Percentiles rank a stretch among this genome's conserved stretches.
phyloP scores from a whole-genome alignment of 64 coral and sea anemone species.

The Actinia equina region DNA sequence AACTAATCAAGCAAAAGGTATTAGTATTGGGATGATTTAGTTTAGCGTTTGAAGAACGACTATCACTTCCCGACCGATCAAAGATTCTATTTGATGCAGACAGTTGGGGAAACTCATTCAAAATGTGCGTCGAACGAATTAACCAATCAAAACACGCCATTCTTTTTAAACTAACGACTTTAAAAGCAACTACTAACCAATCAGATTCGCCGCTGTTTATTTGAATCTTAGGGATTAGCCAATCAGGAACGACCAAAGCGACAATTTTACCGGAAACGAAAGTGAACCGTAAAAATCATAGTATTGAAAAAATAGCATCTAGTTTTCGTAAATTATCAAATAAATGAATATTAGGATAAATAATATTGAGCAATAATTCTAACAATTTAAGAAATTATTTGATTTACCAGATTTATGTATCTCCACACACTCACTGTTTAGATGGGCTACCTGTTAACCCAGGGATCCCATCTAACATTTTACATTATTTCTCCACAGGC shows the following conservation, averaged over 20 bases:
- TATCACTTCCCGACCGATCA: not conserved
- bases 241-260: not conserved
- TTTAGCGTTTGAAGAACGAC: not conserved
- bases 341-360: not conserved
- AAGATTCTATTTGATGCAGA: slow-evolving; percentile 38
- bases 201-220: slow-evolving; percentile 16
- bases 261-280: not conserved
- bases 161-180: not conserved
- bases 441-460: not conserved
- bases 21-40: not conserved
- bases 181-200: not conserved
- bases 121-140: slow-evolving; percentile 36
- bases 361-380: too few relatives aligned
- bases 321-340: not conserved
- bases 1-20: not conserved
- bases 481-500: not conserved
- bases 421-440: not conserved
- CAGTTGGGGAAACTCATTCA: slow-evolving; percentile 88
- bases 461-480: not conserved
- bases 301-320: not conserved
- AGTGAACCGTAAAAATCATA: not conserved
- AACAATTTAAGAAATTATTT: too few relatives aligned
- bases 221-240: not conserved
- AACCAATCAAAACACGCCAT: slow-evolving; percentile 1
- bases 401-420: too few relatives aligned